These are phyloP conservation scores for Saguinus midas DNA, from an alignment of 2,113 vertebrate species.

Conservation along the genomic window DNA sequence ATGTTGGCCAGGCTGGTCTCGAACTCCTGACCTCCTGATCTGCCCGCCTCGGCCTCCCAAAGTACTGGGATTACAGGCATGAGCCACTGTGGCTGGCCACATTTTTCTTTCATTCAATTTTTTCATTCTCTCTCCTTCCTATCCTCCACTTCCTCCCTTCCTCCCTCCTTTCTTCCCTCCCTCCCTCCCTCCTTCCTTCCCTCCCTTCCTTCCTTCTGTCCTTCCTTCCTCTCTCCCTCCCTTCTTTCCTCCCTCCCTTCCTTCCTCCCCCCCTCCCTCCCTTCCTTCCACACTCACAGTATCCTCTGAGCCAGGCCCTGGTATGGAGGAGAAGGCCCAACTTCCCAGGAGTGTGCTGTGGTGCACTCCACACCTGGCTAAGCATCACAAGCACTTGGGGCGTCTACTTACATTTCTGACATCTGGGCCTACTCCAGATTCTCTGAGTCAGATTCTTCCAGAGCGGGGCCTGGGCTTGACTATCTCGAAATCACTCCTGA, in stretches of 20 bases:
- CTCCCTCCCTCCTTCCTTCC: no score
- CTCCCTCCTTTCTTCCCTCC: no score
- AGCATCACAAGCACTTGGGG: neutral
- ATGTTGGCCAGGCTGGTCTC: no score
- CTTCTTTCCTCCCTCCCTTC: neutral
- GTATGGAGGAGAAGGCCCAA: neutral
- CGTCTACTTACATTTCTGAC: neutral
- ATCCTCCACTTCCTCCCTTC: no score
- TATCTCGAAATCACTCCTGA: neutral
- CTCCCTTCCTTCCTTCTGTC: no score
- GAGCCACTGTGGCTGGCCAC: no score
- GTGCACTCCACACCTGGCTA: neutral
- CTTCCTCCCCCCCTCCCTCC: neutral
- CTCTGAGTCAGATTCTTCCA: neutral
- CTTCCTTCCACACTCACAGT: neutral
- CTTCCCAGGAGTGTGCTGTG: neutral
- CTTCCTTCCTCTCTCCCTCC: neutral
- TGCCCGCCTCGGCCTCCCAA: no score
- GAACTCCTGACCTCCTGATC: no score
- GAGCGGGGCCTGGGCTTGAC: neutral
- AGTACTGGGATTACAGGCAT: no score
- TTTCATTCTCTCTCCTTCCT: no score
- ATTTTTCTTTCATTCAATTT: no score
- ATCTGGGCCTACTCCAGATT: neutral
- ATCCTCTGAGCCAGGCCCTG: neutral